Conservation (phyloP, 2,113 vertebrate genomes). For the Motacilla alba region DNA sequence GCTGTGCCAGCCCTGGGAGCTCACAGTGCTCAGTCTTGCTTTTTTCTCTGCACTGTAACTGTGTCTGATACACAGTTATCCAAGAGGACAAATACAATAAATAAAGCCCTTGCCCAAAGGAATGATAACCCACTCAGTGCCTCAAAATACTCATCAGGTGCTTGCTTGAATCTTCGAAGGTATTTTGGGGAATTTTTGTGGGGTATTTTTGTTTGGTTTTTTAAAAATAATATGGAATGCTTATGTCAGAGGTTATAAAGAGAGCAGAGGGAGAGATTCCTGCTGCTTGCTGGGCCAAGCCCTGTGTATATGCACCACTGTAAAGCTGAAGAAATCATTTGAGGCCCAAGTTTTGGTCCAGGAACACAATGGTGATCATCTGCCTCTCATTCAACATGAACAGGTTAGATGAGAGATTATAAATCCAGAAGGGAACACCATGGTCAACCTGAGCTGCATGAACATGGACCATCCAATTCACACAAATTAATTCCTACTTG, state of each 20-base stretch:
- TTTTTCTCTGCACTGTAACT: accelerated
- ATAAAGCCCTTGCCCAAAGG: not conserved
- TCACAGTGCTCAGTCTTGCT: not conserved
- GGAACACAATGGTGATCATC: not conserved
- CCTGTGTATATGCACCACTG: not conserved
- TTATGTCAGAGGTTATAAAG: not conserved
- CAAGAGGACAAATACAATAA: not conserved
- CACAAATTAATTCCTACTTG: constrained; percentile 12
- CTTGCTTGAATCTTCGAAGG: not conserved
- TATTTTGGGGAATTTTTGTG: not conserved
- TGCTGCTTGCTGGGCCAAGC: not conserved
- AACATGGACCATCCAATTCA: not conserved
- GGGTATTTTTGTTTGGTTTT: accelerated
- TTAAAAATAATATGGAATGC: not conserved
- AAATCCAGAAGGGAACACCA: not conserved
- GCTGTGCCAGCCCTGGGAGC: not conserved
- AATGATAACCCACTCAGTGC: not conserved
- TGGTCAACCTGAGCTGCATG: not conserved
- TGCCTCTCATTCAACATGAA: not conserved
- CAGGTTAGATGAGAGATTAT: constrained; percentile 14
- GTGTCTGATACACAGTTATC: not conserved
- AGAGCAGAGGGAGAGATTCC: not conserved
- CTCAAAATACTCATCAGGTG: not conserved
- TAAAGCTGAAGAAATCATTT: not conserved
- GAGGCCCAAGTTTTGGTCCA: not conserved